Conservation (phyloP, 1,140 invertebrate genomes). For the Pseudachorutes palmiensis region DNA sequence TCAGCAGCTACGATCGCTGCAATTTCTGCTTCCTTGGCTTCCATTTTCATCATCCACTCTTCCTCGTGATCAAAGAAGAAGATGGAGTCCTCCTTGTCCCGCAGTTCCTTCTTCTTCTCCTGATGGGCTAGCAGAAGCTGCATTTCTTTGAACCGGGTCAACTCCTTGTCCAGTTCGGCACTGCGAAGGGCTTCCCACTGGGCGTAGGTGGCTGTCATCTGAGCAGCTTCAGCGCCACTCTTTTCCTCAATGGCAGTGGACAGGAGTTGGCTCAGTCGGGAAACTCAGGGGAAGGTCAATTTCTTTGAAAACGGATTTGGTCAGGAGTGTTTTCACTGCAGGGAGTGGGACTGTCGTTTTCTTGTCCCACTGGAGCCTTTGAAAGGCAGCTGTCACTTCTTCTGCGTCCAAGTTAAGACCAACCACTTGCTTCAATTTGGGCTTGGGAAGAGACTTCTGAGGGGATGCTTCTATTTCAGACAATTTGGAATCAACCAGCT, state of each 20-base stretch:
- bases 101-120: conserved; percentile 40
- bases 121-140: conserved; percentile 39
- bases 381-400: conserved; percentile 33
- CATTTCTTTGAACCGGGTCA: conserved; percentile 36
- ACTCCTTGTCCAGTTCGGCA: conserved; percentile 38
- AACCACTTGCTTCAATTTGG: conserved; percentile 19
- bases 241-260: conserved; percentile 30
- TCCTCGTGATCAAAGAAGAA: conserved; percentile 46
- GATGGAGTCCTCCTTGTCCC: conserved; percentile 41
- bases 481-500: conserved; percentile 39
- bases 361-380: conserved; percentile 4
- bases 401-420: conserved; percentile 38
- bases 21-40: conserved; percentile 5
- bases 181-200: conserved; percentile 39
- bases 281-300: conserved; percentile 17
- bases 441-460: conserved; percentile 21
- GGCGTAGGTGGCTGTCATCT: conserved; percentile 28
- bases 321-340: conserved; percentile 14
- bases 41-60: conserved; percentile 39
- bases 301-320: not conserved
- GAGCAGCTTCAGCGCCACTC: conserved; percentile 37
- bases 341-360: conserved; percentile 7
- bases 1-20: conserved; percentile 10
- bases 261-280: conserved; percentile 25
- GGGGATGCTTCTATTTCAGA: conserved; percentile 24